A percentile compares a stretch with the other conserved stretches of the same genome.
These are phyloP conservation scores for Garrulus glandarius DNA, from an alignment of 2,797 vertebrate species.

Conservation along the genomic window DNA sequence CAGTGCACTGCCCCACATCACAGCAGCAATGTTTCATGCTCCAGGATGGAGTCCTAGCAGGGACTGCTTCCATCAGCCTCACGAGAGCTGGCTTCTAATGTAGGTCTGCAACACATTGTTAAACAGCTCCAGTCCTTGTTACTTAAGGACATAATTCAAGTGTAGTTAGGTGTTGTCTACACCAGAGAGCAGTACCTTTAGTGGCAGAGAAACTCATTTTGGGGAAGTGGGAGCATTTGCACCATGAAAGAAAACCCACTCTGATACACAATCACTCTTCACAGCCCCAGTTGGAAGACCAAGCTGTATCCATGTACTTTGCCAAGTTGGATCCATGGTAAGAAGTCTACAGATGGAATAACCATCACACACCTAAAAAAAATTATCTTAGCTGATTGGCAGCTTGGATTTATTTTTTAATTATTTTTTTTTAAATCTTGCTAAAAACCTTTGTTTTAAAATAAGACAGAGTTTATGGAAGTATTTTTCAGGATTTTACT, in stretches of 20 bases:
- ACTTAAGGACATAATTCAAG: neutral
- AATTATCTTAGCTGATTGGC: neutral
- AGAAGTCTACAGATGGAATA: neutral
- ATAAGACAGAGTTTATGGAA: conserved; percentile 24
- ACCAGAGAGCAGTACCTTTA: neutral
- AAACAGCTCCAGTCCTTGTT: neutral
- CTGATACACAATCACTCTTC: neutral
- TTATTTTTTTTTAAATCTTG: neutral
- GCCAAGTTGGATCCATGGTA: neutral
- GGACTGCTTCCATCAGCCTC: neutral
- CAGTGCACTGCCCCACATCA: neutral
- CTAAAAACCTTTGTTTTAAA: neutral
- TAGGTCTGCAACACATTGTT: neutral
- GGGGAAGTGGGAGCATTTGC: neutral
- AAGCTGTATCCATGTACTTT: fast-evolving
- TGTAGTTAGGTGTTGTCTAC: neutral
- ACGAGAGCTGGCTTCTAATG: neutral
- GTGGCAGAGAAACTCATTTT: neutral
- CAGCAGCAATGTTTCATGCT: neutral
- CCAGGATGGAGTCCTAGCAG: too few relatives aligned
- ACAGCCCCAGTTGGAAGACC: neutral
- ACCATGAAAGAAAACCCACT: neutral
- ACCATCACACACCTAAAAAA: neutral
- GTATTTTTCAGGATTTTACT: conserved; percentile 88
- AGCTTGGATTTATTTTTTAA: neutral